These are phyloP conservation scores for Darevskia nairensis DNA, from an alignment of 2,797 vertebrate genomes.

Conservation along the genomic window DNA sequence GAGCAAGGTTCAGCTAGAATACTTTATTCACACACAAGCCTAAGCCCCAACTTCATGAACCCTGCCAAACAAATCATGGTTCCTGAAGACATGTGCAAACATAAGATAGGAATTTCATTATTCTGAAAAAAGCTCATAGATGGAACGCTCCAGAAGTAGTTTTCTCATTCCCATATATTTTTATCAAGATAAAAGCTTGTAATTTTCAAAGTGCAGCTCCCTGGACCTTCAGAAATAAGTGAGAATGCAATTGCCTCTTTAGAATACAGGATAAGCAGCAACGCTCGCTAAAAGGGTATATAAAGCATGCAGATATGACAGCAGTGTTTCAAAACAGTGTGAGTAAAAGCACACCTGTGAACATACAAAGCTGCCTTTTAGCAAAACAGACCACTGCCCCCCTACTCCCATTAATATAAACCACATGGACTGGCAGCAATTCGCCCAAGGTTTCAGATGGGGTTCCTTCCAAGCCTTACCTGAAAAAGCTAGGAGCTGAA, in stretches of 20 bases:
- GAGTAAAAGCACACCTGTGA: not conserved
- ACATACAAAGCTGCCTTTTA: not conserved
- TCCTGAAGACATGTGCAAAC: not conserved
- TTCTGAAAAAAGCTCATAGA: not conserved
- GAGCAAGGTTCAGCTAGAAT: not conserved
- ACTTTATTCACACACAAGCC: not conserved
- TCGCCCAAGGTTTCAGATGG: not conserved
- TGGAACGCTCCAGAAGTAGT: not conserved
- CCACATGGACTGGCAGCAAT: not conserved
- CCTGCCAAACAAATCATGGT: not conserved
- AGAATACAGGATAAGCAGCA: not conserved
- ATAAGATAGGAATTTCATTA: not conserved
- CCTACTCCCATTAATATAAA: not conserved
- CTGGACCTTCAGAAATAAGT: not conserved
- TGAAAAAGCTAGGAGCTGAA: not conserved
- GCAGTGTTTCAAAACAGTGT: not conserved
- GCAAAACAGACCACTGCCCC: not conserved
- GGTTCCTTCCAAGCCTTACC: not conserved
- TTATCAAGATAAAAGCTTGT: not conserved
- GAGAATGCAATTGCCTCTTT: not conserved
- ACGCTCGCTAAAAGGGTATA: not conserved
- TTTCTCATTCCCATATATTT: not conserved
- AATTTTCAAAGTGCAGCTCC: not conserved
- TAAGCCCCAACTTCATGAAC: not conserved
- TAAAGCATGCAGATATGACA: not conserved